Evolutionary conservation across 37 sponge, comb jelly and placozoan species (phyloP).

Genomic region (Beroe ovata): DNA sequence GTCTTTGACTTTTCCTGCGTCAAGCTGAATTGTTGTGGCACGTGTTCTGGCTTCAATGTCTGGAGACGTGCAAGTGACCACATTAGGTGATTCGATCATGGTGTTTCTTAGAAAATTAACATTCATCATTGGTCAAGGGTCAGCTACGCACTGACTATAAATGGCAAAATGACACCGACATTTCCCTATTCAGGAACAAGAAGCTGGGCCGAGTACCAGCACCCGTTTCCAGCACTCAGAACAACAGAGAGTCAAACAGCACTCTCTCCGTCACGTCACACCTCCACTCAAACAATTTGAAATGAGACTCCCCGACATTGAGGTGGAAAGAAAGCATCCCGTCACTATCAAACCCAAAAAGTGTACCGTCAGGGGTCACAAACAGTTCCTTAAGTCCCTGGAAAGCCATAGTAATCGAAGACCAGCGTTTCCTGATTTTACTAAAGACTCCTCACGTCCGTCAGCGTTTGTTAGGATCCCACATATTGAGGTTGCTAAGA

Average conservation of each 20-base stretch:
- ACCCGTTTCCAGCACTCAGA: not conserved
- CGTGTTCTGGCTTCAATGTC: too few relatives aligned
- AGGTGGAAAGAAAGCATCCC: constrained; percentile 16
- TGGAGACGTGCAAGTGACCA: too few relatives aligned
- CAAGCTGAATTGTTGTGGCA: too few relatives aligned
- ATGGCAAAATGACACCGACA: too few relatives aligned
- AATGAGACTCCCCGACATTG: constrained; percentile 25
- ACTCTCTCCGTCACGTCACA: constrained; percentile 27
- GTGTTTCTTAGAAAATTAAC: too few relatives aligned
- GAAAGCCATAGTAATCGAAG: not conserved
- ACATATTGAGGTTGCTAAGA: constrained; percentile 42
- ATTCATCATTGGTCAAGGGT: too few relatives aligned
- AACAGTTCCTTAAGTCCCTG: constrained; percentile 17
- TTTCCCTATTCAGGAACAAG: constrained; percentile 21
- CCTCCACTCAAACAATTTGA: constrained; percentile 23
- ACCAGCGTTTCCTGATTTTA: not conserved
- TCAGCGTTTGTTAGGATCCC: constrained; percentile 40
- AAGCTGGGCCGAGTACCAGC: constrained; percentile 23
- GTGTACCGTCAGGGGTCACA: not conserved
- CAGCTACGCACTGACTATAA: too few relatives aligned
- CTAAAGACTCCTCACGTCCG: not conserved
- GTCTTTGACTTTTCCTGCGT: too few relatives aligned
- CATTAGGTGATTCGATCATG: too few relatives aligned
- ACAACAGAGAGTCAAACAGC: constrained; percentile 1
- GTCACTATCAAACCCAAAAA: constrained; percentile 46